These are phyloP conservation scores for Capitulum mitella DNA, from an alignment of 2,888 invertebrate species.

Conservation along the genomic window DNA sequence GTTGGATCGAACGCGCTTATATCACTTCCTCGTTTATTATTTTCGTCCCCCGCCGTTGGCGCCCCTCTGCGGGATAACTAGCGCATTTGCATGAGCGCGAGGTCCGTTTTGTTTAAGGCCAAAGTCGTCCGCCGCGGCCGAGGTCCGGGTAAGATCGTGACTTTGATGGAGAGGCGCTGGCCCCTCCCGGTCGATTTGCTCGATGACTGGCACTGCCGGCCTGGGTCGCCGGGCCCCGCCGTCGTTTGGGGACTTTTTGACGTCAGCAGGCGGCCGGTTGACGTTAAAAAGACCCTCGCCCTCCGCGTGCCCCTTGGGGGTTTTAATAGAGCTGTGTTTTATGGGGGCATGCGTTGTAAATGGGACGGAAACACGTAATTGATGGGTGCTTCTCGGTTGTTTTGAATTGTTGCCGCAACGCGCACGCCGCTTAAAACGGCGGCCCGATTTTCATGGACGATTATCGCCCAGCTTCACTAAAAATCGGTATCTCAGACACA, in stretches of 20 bases:
- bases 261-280: neutral
- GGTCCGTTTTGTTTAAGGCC: neutral
- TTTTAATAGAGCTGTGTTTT: neutral
- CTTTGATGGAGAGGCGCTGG: neutral
- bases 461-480: too few species aligned
- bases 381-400: too few species aligned
- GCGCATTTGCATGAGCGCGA: neutral
- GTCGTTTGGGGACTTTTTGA: neutral
- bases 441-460: too few species aligned
- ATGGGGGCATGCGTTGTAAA: neutral
- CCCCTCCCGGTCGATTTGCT: conserved; percentile 3
- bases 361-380: neutral
- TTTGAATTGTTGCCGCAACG: too few species aligned
- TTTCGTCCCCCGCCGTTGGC: neutral
- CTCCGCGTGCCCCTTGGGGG: neutral
- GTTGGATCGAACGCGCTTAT: conserved; percentile 15
- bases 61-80: neutral
- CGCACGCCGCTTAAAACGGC: too few species aligned
- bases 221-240: neutral
- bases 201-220: neutral
- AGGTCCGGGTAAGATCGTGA: neutral
- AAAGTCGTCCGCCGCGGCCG: neutral
- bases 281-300: neutral
- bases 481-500: too few species aligned
- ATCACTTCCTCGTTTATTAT: conserved; percentile 24